phyloP scores from a whole-genome alignment of 2,797 vertebrate species.

The Enteromius paludinosus region DNA sequence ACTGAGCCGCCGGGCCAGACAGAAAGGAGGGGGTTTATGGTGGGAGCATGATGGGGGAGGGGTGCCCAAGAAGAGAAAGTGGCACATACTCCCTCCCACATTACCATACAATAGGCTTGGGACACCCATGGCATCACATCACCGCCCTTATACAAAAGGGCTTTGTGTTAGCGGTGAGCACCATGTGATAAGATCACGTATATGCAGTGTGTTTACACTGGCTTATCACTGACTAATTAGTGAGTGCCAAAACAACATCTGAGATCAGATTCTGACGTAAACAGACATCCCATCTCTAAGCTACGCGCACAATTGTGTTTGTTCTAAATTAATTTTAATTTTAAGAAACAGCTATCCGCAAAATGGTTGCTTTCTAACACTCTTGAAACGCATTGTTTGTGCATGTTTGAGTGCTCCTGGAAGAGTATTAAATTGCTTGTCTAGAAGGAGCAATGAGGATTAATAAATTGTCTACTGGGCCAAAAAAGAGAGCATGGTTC shows the following conservation, averaged over 20 bases:
- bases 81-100: slow-evolving; percentile 38
- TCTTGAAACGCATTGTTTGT: neutral
- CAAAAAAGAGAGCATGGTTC: neutral
- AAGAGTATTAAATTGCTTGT: slow-evolving; percentile 17
- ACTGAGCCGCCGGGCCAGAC: slow-evolving; percentile 41
- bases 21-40: slow-evolving; percentile 39
- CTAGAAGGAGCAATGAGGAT: slow-evolving; percentile 10
- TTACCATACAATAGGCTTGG: slow-evolving; percentile 53
- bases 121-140: slow-evolving; percentile 7
- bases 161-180: neutral
- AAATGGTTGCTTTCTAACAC: slow-evolving; percentile 20
- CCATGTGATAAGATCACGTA: slow-evolving; percentile 27
- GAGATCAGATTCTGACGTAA: slow-evolving; percentile 11
- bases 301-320: slow-evolving; percentile 2
- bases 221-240: slow-evolving; percentile 11
- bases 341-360: slow-evolving; percentile 10
- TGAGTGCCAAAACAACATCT: slow-evolving; percentile 30
- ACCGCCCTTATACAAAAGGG: slow-evolving; percentile 5
- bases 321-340: slow-evolving; percentile 9
- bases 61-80: slow-evolving; percentile 29
- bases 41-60: slow-evolving; percentile 27
- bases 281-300: neutral
- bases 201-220: slow-evolving; percentile 15
- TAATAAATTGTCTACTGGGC: slow-evolving; percentile 26
- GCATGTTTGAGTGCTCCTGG: slow-evolving; percentile 5